Percentiles rank a stretch among this genome's conserved stretches.
These are phyloP conservation scores for Microdon myrmicae DNA, from an alignment of 2,888 invertebrate species.

Conservation along the genomic window DNA sequence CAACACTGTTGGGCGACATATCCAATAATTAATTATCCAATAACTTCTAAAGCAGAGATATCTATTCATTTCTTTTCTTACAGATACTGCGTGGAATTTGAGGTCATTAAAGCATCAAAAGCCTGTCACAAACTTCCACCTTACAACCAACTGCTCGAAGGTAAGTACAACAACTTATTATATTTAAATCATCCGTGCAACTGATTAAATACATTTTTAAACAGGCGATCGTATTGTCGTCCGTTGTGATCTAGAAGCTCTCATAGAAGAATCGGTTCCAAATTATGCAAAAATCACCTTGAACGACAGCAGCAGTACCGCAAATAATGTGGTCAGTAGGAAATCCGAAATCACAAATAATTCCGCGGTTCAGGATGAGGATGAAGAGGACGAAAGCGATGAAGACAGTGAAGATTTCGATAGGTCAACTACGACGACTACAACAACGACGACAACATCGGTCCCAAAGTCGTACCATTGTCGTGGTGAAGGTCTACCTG, in stretches of 20 bases:
- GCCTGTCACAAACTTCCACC: conserved; percentile 81
- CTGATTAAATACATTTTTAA: conserved; percentile 26
- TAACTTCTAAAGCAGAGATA: no score
- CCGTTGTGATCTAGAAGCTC: conserved; percentile 84
- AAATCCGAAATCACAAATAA: conserved; percentile 53
- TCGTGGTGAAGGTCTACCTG: conserved; percentile 84
- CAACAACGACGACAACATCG: conserved; percentile 54
- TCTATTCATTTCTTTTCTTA: conserved; percentile 58
- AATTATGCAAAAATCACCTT: conserved; percentile 10
- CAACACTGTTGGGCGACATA: no score
- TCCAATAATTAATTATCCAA: no score
- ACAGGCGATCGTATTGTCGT: conserved; percentile 82
- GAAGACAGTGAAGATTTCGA: conserved; percentile 51
- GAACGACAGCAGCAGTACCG: conserved; percentile 8
- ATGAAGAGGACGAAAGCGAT: conserved; percentile 38
- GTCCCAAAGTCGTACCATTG: conserved; percentile 68
- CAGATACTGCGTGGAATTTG: conserved; percentile 89
- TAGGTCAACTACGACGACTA: conserved; percentile 55
- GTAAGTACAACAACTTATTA: conserved; percentile 66
- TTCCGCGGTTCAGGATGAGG: conserved; percentile 53
- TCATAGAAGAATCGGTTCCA: conserved; percentile 68
- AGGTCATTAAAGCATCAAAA: conserved; percentile 83
- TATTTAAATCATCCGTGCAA: no score
- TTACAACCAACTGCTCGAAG: conserved; percentile 79
- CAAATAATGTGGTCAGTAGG: conserved; percentile 24